Conservation (phyloP, 2,113 vertebrate species). For the Colaptes auratus region DNA sequence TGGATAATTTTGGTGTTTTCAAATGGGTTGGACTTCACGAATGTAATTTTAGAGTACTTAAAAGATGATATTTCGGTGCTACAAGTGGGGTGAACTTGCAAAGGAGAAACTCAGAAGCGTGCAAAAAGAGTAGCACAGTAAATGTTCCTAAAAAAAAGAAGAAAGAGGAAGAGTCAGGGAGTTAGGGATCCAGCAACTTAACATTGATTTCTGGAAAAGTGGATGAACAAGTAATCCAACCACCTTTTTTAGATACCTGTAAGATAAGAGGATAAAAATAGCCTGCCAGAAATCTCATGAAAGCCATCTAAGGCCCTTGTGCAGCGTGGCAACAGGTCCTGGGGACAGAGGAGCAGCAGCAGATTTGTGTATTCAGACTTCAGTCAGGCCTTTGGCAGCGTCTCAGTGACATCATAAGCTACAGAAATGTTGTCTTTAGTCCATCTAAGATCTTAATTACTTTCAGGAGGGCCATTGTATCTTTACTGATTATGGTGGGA, state of each 20-base stretch:
- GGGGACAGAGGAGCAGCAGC: neutral
- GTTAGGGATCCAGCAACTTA: neutral
- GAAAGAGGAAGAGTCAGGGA: neutral
- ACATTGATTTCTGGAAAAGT: neutral
- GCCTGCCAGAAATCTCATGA: neutral
- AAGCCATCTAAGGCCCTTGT: neutral
- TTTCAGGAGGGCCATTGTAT: constrained; percentile 44
- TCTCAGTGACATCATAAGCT: constrained; percentile 32
- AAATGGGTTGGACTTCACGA: neutral
- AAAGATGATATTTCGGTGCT: neutral
- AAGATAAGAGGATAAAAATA: neutral
- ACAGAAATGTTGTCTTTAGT: constrained; percentile 37
- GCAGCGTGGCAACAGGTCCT: neutral
- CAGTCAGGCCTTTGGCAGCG: neutral
- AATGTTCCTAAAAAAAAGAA: constrained; percentile 10
- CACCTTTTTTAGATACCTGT: neutral
- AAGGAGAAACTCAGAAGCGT: neutral
- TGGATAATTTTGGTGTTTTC: constrained; percentile 10
- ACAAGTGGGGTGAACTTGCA: neutral
- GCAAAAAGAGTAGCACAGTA: neutral
- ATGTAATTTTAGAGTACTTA: constrained; percentile 25
- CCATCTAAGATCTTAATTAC: constrained; percentile 28
- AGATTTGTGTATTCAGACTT: neutral
- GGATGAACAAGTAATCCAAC: neutral
- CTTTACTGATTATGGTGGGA: constrained; percentile 2